phyloP scores from a whole-genome alignment of 2,113 vertebrate genomes.

The Barbus barbus region DNA sequence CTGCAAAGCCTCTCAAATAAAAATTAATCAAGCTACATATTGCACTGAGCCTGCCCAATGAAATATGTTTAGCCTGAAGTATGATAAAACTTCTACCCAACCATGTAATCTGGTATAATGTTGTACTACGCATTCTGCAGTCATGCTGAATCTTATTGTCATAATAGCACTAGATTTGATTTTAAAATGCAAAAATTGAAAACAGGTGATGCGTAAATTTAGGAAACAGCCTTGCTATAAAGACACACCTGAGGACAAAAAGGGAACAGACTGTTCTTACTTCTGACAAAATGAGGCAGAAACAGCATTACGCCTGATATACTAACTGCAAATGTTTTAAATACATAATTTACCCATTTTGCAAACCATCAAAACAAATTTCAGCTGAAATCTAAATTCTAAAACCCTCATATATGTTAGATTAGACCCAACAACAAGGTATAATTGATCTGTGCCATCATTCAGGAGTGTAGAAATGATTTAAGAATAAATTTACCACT shows the following conservation, averaged over 20 bases:
- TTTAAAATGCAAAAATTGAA: constrained; percentile 1
- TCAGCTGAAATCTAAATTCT: background rate
- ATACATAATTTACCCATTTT: constrained; percentile 5
- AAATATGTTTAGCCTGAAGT: background rate
- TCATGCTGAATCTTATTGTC: constrained; percentile 23
- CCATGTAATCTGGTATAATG: background rate
- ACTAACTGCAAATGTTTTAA: constrained; percentile 3
- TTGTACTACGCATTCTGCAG: background rate
- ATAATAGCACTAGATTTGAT: constrained; percentile 14
- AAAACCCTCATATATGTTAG: background rate
- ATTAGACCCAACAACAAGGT: background rate
- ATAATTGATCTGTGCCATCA: background rate
- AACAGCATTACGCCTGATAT: background rate
- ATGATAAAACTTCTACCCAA: background rate
- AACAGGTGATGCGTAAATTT: background rate
- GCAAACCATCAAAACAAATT: constrained; percentile 14
- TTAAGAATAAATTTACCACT: background rate
- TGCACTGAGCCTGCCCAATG: background rate
- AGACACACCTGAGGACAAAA: background rate
- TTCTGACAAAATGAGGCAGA: background rate
- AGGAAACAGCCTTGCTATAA: background rate
- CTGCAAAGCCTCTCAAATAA: background rate
- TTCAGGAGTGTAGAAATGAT: background rate
- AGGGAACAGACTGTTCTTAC: background rate
- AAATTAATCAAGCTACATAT: background rate